Evolutionary conservation across 2,113 vertebrate genomes (phyloP).

Genomic region (Vulpes ferrilata): DNA sequence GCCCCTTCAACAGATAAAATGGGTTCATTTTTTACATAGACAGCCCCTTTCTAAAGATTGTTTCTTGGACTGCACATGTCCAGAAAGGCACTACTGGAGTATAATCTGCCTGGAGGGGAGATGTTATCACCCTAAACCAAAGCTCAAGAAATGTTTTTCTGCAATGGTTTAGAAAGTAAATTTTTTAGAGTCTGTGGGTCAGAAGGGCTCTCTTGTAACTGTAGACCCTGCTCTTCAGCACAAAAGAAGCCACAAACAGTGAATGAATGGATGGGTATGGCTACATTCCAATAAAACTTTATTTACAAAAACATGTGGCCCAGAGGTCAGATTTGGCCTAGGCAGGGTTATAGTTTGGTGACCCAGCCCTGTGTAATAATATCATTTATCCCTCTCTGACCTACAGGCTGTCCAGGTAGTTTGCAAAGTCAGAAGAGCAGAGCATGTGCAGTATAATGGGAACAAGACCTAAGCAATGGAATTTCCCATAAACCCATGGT

Average conservation of each 20-base stretch:
- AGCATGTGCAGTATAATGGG: neutral
- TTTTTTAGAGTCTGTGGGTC: neutral
- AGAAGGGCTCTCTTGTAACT: neutral
- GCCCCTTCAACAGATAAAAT: neutral
- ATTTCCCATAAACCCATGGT: neutral
- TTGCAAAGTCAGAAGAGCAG: neutral
- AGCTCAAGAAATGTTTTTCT: neutral
- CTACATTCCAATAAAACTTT: neutral
- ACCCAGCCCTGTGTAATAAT: fast-evolving
- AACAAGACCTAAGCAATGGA: neutral
- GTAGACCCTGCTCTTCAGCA: neutral
- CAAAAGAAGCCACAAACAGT: neutral
- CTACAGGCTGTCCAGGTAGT: neutral
- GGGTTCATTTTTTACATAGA: neutral
- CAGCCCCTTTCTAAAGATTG: neutral
- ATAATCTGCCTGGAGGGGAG: neutral
- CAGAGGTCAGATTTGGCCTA: too few relatives aligned
- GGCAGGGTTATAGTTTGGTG: too few relatives aligned
- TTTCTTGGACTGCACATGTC: neutral
- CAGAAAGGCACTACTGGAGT: neutral
- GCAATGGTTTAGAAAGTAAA: neutral
- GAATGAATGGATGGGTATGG: neutral
- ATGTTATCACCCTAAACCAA: neutral
- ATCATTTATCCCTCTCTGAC: neutral
- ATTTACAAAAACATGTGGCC: neutral